Conservation (phyloP, 2,113 vertebrate species). For the Triplophysa tibetana region DNA sequence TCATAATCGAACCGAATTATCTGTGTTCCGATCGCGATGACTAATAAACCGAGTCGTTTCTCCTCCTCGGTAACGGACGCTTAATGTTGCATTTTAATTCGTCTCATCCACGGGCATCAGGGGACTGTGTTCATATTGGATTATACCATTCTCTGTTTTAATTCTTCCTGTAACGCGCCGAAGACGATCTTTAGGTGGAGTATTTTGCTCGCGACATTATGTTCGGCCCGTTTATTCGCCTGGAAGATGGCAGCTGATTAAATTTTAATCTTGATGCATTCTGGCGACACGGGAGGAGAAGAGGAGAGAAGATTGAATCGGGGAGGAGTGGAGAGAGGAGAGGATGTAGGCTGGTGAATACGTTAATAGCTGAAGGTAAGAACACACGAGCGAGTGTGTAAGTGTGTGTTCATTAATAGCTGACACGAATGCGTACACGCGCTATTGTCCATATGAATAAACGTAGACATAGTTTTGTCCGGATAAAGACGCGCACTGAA, state of each 20-base stretch:
- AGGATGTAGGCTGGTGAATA: conserved; percentile 41
- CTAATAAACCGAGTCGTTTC: conserved; percentile 5
- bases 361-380: conserved; percentile 49
- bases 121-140: background rate
- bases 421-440: background rate
- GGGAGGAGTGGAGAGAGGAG: conserved; percentile 33
- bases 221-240: conserved; percentile 30
- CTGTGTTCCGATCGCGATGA: background rate
- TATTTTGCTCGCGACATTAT: conserved; percentile 5
- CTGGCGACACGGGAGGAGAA: conserved; percentile 47
- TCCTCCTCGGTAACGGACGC: conserved; percentile 2
- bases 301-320: conserved; percentile 31
- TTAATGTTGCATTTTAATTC: background rate
- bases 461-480: background rate
- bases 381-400: background rate
- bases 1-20: background rate
- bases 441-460: background rate
- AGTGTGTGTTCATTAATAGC: background rate
- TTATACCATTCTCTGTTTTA: background rate
- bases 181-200: background rate
- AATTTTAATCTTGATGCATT: conserved; percentile 61
- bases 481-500: background rate
- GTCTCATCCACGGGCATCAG: background rate
- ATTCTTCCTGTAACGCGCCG: background rate
- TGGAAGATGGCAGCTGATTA: conserved; percentile 61